phyloP scores from a whole-genome alignment of 1,140 invertebrate species.

The Centruroides sculpturatus region DNA sequence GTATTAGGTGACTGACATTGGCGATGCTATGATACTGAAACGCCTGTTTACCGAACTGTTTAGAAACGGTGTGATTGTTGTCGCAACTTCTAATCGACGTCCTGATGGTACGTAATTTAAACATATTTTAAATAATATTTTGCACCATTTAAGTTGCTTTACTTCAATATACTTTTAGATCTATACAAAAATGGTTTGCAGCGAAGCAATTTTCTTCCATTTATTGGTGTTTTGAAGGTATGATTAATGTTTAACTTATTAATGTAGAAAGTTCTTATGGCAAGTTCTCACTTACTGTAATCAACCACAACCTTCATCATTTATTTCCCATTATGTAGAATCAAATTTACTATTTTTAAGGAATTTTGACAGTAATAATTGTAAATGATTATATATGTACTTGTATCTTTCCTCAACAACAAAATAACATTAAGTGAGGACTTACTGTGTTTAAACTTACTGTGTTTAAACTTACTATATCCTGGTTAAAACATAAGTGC shows the following conservation, averaged over 20 bases:
- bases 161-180: slow-evolving; percentile 38
- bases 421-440: too few species aligned
- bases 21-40: slow-evolving; percentile 96
- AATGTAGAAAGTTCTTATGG: too few species aligned
- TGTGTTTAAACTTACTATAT: too few species aligned
- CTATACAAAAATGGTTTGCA: slow-evolving; percentile 98
- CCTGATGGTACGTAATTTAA: slow-evolving; percentile 46
- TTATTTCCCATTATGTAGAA: too few species aligned
- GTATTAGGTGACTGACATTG: slow-evolving; percentile 85
- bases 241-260: slow-evolving; percentile 9
- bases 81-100: slow-evolving; percentile 90
- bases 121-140: not conserved
- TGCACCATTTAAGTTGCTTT: not conserved
- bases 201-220: slow-evolving; percentile 90
- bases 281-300: too few species aligned
- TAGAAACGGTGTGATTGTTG: slow-evolving; percentile 73
- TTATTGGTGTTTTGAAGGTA: slow-evolving; percentile 79
- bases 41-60: slow-evolving; percentile 89
- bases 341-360: too few species aligned
- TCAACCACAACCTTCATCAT: too few species aligned
- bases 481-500: too few species aligned
- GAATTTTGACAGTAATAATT: too few species aligned
- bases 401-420: too few species aligned
- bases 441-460: too few species aligned
- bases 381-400: too few species aligned